A percentile compares a stretch with the other conserved stretches of the same genome.
These are phyloP conservation scores for Lagria hirta DNA, from an alignment of 2,888 invertebrate genomes.

Conservation along the genomic window DNA sequence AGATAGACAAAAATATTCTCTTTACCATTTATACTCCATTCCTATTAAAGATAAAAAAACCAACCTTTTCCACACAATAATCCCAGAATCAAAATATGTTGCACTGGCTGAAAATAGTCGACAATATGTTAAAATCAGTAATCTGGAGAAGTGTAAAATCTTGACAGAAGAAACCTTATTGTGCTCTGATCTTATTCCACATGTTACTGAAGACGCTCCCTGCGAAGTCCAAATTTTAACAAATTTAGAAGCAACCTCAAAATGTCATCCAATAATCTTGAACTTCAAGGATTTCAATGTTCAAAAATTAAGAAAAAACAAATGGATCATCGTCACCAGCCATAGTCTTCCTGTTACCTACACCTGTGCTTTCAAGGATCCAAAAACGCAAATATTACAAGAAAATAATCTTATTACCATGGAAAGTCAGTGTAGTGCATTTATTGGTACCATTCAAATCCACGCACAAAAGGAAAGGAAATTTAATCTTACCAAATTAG, in stretches of 20 bases:
- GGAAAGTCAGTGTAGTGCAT: slow-evolving; percentile 1
- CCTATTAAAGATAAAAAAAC: slow-evolving; percentile 1
- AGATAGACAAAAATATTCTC: background rate
- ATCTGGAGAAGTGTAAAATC: too few relatives aligned
- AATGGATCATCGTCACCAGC: background rate
- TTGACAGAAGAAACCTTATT: background rate
- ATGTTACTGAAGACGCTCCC: slow-evolving; percentile 1
- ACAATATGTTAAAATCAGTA: too few relatives aligned
- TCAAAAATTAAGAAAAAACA: background rate
- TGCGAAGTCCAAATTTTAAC: slow-evolving; percentile 4
- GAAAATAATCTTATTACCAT: background rate
- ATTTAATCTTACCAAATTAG: background rate
- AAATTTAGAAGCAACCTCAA: background rate
- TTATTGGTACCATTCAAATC: slow-evolving; percentile 3
- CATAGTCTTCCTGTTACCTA: background rate
- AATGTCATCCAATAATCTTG: slow-evolving; percentile 2
- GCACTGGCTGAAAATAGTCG: too few relatives aligned
- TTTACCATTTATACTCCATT: slow-evolving; percentile 2
- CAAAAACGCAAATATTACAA: background rate
- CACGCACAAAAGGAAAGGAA: background rate
- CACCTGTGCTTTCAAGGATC: background rate
- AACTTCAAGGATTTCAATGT: slow-evolving; percentile 2
- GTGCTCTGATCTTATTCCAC: background rate
- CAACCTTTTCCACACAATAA: slow-evolving; percentile 6
- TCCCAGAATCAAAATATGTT: too few relatives aligned